Percentiles rank a stretch among this genome's conserved stretches.
These are phyloP conservation scores for Leptoclinus maculatus DNA, from an alignment of 2,797 vertebrate species.

Conservation along the genomic window DNA sequence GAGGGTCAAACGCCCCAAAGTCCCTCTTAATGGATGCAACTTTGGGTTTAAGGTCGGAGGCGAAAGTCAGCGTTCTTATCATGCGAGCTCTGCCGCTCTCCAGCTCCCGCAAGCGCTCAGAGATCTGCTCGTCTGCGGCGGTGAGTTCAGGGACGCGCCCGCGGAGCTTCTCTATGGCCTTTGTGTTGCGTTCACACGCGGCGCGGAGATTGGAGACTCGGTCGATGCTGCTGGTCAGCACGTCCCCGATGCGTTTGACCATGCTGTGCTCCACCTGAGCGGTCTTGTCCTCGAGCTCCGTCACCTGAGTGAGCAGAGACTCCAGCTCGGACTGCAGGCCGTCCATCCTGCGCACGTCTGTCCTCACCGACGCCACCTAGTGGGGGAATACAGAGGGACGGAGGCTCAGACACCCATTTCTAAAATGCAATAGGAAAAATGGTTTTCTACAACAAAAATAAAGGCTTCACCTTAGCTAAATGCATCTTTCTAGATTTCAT, in stretches of 20 bases:
- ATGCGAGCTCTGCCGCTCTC: constrained; percentile 91
- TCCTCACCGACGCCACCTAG: constrained; percentile 89
- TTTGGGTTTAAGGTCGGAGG: constrained; percentile 93
- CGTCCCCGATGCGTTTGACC: constrained; percentile 88
- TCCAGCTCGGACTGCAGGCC: constrained; percentile 89
- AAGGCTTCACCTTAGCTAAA: no score
- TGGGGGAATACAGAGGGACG: background rate
- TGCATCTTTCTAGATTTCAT: background rate
- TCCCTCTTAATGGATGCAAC: constrained; percentile 89
- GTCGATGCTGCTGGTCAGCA: constrained; percentile 91
- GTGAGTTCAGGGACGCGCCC: constrained; percentile 81
- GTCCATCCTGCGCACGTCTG: constrained; percentile 93
- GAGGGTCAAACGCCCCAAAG: constrained; percentile 87
- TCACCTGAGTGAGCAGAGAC: constrained; percentile 83
- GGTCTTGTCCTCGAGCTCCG: constrained; percentile 86
- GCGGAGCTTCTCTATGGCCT: constrained; percentile 82
- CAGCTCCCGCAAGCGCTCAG: constrained; percentile 84
- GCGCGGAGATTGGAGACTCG: constrained; percentile 85
- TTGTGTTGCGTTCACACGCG: constrained; percentile 84
- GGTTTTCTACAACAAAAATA: no score
- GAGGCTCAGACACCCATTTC: background rate
- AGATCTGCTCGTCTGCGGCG: constrained; percentile 77
- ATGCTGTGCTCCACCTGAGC: constrained; percentile 85
- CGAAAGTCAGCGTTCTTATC: constrained; percentile 89
- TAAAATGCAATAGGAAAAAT: background rate